Evolutionary conservation across 1,140 invertebrate genomes (phyloP).

Genomic region (Cotesia vestalis): DNA sequence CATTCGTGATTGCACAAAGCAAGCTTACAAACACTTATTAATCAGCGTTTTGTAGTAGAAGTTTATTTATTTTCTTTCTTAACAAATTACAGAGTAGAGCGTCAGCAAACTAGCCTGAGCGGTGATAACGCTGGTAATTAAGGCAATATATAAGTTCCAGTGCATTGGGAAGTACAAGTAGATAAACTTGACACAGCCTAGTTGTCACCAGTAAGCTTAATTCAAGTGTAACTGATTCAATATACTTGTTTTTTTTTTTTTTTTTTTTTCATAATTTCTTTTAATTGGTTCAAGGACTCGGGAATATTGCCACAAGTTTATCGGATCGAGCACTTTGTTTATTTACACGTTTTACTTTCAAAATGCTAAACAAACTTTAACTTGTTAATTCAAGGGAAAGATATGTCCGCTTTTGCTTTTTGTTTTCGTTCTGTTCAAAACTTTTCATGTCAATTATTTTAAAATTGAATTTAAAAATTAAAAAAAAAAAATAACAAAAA

Average conservation of each 20-base stretch:
- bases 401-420: slow-evolving; percentile 37
- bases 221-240: not conserved
- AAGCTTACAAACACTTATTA: no score
- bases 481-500: no score
- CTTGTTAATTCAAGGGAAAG: slow-evolving; percentile 48
- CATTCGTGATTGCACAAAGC: no score
- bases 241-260: slow-evolving; percentile 32
- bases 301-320: slow-evolving; percentile 35
- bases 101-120: slow-evolving; percentile 16
- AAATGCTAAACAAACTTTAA: slow-evolving; percentile 11
- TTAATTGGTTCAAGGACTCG: slow-evolving; percentile 10
- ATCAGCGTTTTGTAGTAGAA: no score
- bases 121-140: not conserved
- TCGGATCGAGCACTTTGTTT: slow-evolving; percentile 19
- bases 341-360: slow-evolving; percentile 13
- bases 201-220: slow-evolving; percentile 1
- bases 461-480: no score
- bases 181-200: slow-evolving; percentile 8
- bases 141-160: not conserved
- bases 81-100: not conserved
- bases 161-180: not conserved
- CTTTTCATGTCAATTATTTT: no score
- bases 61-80: no score
- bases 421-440: slow-evolving; percentile 8
- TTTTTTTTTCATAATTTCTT: slow-evolving; percentile 21